These are phyloP conservation scores for Odontocolon sp. DNA, from an alignment of 2,888 invertebrate genomes.

Conservation along the genomic window DNA sequence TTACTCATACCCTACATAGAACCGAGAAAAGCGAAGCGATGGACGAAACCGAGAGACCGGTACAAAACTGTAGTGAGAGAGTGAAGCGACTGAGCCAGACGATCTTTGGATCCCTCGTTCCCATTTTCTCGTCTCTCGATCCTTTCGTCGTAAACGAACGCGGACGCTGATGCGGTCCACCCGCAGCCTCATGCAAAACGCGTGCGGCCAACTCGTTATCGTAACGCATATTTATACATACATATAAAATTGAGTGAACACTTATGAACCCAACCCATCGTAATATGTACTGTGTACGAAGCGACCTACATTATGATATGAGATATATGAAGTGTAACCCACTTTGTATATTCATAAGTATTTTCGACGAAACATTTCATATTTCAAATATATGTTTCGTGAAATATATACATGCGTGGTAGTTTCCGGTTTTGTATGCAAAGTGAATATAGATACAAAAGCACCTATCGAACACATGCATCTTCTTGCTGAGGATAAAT, in stretches of 20 bases:
- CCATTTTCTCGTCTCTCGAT: constrained; percentile 23
- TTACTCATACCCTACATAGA: constrained; percentile 60
- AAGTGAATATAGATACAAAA: background rate
- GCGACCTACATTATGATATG: no score
- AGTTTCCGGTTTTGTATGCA: no score
- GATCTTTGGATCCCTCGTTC: constrained; percentile 10
- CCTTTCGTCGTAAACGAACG: constrained; percentile 33
- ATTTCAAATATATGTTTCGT: no score
- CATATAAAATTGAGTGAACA: background rate
- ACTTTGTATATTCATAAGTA: no score
- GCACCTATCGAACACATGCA: background rate
- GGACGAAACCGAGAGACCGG: background rate
- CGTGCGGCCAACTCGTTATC: constrained; percentile 48
- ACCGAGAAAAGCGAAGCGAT: background rate
- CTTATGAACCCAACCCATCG: no score
- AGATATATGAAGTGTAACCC: no score
- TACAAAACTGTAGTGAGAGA: background rate
- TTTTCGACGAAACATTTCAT: no score
- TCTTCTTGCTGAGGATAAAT: constrained; percentile 2
- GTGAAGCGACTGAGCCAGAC: background rate
- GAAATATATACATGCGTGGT: no score
- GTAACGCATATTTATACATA: constrained; percentile 25
- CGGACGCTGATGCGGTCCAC: background rate
- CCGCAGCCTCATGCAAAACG: constrained; percentile 47
- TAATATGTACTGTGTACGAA: no score